Evolutionary conservation across 1,140 invertebrate species (phyloP), one percentile per base, ranked within the genome.

Genomic region (Drosophila willistoni): DNA sequence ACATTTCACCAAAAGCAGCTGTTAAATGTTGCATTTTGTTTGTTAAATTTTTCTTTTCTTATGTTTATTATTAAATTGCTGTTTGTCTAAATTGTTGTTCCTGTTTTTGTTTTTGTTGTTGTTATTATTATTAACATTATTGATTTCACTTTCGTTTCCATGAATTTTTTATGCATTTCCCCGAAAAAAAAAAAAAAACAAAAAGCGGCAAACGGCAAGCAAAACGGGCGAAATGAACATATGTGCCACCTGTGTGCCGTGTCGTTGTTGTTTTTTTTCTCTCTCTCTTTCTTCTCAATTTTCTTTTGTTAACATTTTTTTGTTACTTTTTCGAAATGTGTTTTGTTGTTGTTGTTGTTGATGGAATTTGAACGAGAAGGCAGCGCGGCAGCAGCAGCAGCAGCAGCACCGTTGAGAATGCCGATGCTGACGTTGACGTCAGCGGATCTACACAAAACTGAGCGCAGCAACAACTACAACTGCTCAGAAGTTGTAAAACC

Each of bases 401-500:
- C 19, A 19, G 1, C 42, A 39, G 41, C n/a, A 41, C 39, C 7
- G 54, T 57, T 34, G 64, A 67, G 66, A 68, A 59, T 59, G 57
- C 55, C 33, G 55, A 33, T 14, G 55, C 29, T 57, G 55, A 36
- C 55, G 29, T 34, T 9, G 41, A 19, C 42, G 55, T 33, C 67
- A 71, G 17, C 68, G 19, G 59, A 73, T 36, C 9, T 29, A 39
- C 68, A 13, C 29, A 29, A 29, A 25, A 25, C 68, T 60, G 25
- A 71, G 57, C 25, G 29, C 29, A 29, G 29, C 29, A 29, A 34
- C 34, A 36, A 36, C 34, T 36, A 34, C 34, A 36, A 36, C 34
- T 36, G 65, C 64, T 59, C 62, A 84, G 77, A 89, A 89, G 84
- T 90, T 89, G 84, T 89, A 89, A 89, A 89, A 89, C 84, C 84